Conservation (phyloP, 2,888 invertebrate species). For the Campopleginae sp. region DNA sequence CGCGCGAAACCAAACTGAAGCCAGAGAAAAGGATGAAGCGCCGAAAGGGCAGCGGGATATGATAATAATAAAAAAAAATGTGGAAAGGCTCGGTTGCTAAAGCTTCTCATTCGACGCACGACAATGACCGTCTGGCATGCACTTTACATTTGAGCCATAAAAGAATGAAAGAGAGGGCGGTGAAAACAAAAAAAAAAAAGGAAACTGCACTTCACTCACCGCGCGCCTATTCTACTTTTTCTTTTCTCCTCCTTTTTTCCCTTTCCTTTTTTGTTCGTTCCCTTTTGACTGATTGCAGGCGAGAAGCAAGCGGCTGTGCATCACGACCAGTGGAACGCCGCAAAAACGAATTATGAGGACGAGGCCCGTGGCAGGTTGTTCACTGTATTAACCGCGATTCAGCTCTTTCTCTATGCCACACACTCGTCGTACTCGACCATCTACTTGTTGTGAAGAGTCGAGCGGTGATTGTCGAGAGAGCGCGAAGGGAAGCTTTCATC, state of each 20-base stretch:
- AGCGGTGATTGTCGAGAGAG: conserved; percentile 24
- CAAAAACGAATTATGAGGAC: conserved; percentile 78
- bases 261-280: conserved; percentile 55
- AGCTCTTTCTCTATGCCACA: conserved; percentile 64
- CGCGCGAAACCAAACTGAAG: conserved; percentile 40
- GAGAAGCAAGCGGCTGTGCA: conserved; percentile 88
- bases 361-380: conserved; percentile 64
- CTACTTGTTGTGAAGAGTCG: conserved; percentile 68
- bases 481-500: conserved; percentile 59
- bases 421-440: conserved; percentile 67
- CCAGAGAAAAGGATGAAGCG: conserved; percentile 33
- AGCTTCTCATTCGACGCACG: conserved; percentile 43
- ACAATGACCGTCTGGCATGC: conserved; percentile 67
- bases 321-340: conserved; percentile 87
- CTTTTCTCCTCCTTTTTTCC: conserved; percentile 38
- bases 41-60: conserved; percentile 29
- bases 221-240: conserved; percentile 44
- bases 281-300: conserved; percentile 81
- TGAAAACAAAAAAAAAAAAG: conserved; percentile 28
- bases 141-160: conserved; percentile 63
- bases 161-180: conserved; percentile 36
- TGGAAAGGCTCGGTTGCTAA: conserved; percentile 49
- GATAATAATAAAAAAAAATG: conserved; percentile 38
- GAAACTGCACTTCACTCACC: conserved; percentile 58
- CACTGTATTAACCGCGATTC: conserved; percentile 67